Percentiles rank a stretch among this genome's conserved stretches.
These are phyloP conservation scores for Epistrophe grossulariae DNA, from an alignment of 2,888 invertebrate species.

Conservation along the genomic window DNA sequence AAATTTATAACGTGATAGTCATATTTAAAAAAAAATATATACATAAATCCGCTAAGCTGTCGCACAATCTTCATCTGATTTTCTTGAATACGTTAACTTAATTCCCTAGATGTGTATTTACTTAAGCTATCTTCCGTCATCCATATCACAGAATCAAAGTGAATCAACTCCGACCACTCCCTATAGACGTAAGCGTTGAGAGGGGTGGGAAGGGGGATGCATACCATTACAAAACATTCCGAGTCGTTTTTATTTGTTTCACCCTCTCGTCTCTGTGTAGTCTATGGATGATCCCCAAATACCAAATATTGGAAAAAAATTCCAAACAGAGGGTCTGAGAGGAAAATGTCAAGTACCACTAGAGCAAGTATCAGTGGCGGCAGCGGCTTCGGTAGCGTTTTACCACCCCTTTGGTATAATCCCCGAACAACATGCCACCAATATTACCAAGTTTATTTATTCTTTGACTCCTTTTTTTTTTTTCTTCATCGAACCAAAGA, in stretches of 20 bases:
- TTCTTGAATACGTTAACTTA: conserved; percentile 65
- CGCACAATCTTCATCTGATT: conserved; percentile 61
- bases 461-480: conserved; percentile 52
- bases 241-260: conserved; percentile 49
- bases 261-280: conserved; percentile 40
- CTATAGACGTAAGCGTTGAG: not conserved
- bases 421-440: conserved; percentile 67
- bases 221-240: conserved; percentile 63
- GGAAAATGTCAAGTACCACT: conserved; percentile 67
- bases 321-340: conserved; percentile 31
- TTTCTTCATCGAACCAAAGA: conserved; percentile 4
- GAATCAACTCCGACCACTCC: not conserved
- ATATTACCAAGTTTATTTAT: conserved; percentile 71
- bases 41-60: conserved; percentile 58
- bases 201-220: not conserved
- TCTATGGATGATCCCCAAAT: conserved; percentile 74
- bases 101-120: conserved; percentile 68
- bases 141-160: not conserved
- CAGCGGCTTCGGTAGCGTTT: not conserved
- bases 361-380: not conserved
- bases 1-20: conserved; percentile 59
- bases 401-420: conserved; percentile 43
- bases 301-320: conserved; percentile 59
- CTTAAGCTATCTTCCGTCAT: conserved; percentile 42
- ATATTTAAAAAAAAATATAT: conserved; percentile 62